Evolutionary conservation across 1,140 invertebrate genomes (phyloP).

Genomic region (Anthonomus grandis): DNA sequence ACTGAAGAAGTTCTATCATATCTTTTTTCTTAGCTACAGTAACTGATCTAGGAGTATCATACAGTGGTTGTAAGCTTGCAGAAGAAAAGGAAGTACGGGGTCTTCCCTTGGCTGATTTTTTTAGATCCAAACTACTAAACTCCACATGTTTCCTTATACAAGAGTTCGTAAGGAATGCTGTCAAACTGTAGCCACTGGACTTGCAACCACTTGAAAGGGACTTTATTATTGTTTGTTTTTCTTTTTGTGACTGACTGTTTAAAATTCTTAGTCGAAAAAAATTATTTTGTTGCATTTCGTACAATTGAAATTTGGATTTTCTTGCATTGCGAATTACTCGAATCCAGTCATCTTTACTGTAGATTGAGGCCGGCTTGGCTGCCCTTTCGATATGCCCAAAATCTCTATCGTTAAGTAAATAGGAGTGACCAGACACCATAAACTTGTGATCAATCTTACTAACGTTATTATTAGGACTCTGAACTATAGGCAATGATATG

Average conservation of each 20-base stretch:
- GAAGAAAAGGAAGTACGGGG: too few relatives aligned
- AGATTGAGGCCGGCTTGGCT: conserved; percentile 2
- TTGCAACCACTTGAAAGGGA: conserved; percentile 18
- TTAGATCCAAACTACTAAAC: too few relatives aligned
- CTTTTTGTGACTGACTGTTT: conserved; percentile 12
- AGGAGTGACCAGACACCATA: conserved; percentile 10
- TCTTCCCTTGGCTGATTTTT: too few relatives aligned
- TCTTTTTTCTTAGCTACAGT: too few relatives aligned
- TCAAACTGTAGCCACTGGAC: conserved; percentile 22
- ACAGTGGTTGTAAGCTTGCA: too few relatives aligned
- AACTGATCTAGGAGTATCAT: too few relatives aligned
- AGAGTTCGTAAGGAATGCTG: conserved; percentile 8
- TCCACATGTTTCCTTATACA: conserved; percentile 21
- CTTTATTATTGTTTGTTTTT: conserved; percentile 9
- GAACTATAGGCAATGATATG: conserved; percentile 6
- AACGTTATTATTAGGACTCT: neutral
- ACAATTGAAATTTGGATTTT: conserved; percentile 18
- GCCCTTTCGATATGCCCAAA: conserved; percentile 11
- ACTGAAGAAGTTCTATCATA: too few relatives aligned
- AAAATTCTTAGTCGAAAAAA: conserved; percentile 5
- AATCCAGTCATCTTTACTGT: conserved; percentile 20
- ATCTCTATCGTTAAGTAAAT: conserved; percentile 15
- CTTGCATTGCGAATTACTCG: conserved; percentile 20
- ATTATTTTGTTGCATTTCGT: neutral
- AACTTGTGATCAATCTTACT: conserved; percentile 15